Evolutionary conservation across 2,888 invertebrate species (phyloP).

Genomic region (Anthophora plumipes): DNA sequence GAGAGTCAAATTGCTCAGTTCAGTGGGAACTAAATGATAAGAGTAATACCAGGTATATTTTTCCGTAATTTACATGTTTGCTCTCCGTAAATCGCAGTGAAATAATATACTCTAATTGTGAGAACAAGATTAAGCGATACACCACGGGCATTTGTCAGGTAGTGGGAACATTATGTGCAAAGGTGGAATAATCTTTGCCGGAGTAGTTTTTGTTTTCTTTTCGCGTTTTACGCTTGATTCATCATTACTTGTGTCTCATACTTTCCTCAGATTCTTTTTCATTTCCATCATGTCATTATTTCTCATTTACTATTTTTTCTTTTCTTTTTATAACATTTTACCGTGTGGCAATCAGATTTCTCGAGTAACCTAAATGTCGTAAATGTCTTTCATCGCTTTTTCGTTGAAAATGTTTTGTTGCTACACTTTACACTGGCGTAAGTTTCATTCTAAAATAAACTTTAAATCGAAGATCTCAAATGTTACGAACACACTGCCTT

Average conservation of each 20-base stretch:
- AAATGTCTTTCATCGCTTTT: too few relatives aligned
- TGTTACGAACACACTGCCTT: too few relatives aligned
- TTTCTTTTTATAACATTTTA: not conserved
- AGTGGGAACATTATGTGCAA: constrained; percentile 15
- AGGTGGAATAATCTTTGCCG: constrained; percentile 31
- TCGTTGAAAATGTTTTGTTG: too few relatives aligned
- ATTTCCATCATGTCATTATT: not conserved
- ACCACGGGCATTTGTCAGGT: constrained; percentile 9
- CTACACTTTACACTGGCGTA: not conserved
- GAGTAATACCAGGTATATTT: not conserved
- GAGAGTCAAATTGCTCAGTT: not conserved
- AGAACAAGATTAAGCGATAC: constrained; percentile 36
- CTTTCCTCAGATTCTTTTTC: not conserved
- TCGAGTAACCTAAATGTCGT: not conserved
- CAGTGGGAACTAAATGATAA: not conserved
- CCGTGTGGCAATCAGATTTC: not conserved
- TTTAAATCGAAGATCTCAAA: too few relatives aligned
- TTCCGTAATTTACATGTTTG: constrained; percentile 10
- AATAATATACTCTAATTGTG: constrained; percentile 39
- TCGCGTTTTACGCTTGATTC: constrained; percentile 15
- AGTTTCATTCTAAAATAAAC: too few relatives aligned
- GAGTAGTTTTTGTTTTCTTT: constrained; percentile 27
- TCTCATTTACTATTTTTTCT: not conserved
- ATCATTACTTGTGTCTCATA: not conserved
- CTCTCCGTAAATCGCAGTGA: constrained; percentile 8